Base-by-base conservation (phyloP, 2,888 invertebrate genomes). In the Prosapia bicincta region DNA sequence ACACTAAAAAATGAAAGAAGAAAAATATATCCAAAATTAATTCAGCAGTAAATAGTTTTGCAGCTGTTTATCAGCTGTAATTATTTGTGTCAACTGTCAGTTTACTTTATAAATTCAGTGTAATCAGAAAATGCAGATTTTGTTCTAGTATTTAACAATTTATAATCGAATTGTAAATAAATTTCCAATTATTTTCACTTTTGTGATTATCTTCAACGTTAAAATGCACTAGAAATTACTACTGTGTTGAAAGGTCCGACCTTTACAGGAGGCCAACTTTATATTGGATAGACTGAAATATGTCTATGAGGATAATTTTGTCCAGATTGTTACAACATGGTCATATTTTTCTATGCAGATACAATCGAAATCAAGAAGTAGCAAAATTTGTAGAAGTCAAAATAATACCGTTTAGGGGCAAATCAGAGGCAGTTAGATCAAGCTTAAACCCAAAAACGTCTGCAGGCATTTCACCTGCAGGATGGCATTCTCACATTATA, bases 271-370 rank as follows among this genome's bases (percentile, higher is more conserved):
- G n/a, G 54, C 54, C 20, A n/a, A 54, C 54, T 20, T 54, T 20
- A 20, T 13, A 54, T 3, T 3, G 20, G 3, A 54, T 54, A 66
- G 74, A 43, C 13, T 38, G 38, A 26, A 76, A 78, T 25, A 78
- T 78, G 78, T 78, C 78, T 66, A 28, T 78, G 66, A 67, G 73
- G 20, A 30, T 75, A 54, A 69, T 71, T 54, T 30, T 75, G 23
- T 66, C 68, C 79, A 88, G 88, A 82, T 84, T 89, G 76, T 85
- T 87, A 81, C 89, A 88, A 87, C 88, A 90, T 89, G 89, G 89
- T 88, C 88, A 87, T 83, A 83, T 84, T 80, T 83, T 87, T 81
- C 82, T 89, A 81, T 87, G 87, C 81, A 85, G 85, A 82, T 84
- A 86, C 71, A 77, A 78, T 74, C 77, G 77, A 66, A 76, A 79